A percentile compares a stretch with the other conserved stretches of the same genome.
Conservation (phyloP, 2,888 invertebrate species). For the Xestia c-nigrum region DNA sequence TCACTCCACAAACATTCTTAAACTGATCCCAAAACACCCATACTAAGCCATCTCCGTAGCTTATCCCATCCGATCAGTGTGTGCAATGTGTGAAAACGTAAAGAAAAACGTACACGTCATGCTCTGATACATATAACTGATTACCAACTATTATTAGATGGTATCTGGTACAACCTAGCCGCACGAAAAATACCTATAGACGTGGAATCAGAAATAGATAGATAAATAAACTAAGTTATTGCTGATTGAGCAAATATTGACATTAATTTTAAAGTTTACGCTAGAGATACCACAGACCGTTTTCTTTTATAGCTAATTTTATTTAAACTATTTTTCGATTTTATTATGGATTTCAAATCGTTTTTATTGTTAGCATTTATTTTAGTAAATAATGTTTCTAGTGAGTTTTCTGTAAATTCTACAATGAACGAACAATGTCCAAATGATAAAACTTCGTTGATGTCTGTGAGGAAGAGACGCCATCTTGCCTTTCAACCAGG, state of each 20-base stretch:
- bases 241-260: background rate
- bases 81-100: constrained; percentile 40
- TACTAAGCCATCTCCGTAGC: constrained; percentile 24
- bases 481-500: constrained; percentile 74
- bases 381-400: constrained; percentile 32
- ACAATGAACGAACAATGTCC: constrained; percentile 66
- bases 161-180: constrained; percentile 24
- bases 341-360: constrained; percentile 25
- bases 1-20: background rate
- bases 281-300: background rate
- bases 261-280: background rate
- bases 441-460: constrained; percentile 69
- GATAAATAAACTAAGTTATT: background rate
- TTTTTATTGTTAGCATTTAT: constrained; percentile 31
- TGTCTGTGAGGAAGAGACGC: constrained; percentile 71
- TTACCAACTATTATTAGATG: constrained; percentile 42
- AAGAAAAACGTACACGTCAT: constrained; percentile 40
- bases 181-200: constrained; percentile 14
- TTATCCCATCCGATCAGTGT: constrained; percentile 27
- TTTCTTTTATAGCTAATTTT: background rate
- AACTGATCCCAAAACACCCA: constrained; percentile 15
- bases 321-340: background rate
- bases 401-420: constrained; percentile 31
- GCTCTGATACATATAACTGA: constrained; percentile 39
- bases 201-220: background rate